Evolutionary conservation across 1,140 invertebrate species (phyloP).

Genomic region (Stratiolaelaps scimitus): DNA sequence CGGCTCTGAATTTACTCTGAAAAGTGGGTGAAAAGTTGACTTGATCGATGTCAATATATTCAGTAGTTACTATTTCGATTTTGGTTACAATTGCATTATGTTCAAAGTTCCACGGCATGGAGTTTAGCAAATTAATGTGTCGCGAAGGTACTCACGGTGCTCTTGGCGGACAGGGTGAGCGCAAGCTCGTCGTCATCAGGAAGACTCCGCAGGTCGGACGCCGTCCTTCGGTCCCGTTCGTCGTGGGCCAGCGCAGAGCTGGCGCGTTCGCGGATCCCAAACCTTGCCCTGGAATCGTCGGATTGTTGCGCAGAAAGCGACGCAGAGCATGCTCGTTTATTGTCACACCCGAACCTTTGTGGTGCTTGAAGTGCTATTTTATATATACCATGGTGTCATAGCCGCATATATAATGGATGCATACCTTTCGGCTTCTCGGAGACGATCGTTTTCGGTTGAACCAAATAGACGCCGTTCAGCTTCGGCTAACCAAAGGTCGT

Average conservation of each 20-base stretch:
- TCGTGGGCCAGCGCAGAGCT: constrained; percentile 22
- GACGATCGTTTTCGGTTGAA: constrained; percentile 7
- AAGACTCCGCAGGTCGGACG: constrained; percentile 8
- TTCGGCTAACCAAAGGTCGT: constrained; percentile 12
- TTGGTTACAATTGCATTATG: too few species aligned
- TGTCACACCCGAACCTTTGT: too few species aligned
- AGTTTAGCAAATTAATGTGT: too few species aligned
- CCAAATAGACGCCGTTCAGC: constrained; percentile 20
- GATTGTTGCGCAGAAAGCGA: too few species aligned
- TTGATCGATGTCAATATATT: too few species aligned
- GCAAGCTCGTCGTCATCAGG: constrained; percentile 23
- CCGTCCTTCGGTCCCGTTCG: constrained; percentile 9
- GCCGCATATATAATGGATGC: not conserved
- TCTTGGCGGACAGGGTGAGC: not conserved
- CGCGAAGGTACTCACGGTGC: constrained; percentile 1
- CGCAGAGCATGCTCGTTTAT: too few species aligned
- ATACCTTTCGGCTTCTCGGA: constrained; percentile 12
- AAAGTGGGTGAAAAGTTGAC: too few species aligned
- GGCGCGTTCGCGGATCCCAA: not conserved
- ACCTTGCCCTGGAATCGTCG: not conserved
- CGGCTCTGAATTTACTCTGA: too few species aligned
- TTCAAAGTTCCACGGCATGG: too few species aligned
- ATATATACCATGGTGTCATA: not conserved
- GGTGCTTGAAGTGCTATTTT: too few species aligned
- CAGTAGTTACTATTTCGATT: too few species aligned